These are phyloP conservation scores for Phaethornis superciliosus DNA, from an alignment of 2,113 vertebrate genomes.

Conservation along the genomic window DNA sequence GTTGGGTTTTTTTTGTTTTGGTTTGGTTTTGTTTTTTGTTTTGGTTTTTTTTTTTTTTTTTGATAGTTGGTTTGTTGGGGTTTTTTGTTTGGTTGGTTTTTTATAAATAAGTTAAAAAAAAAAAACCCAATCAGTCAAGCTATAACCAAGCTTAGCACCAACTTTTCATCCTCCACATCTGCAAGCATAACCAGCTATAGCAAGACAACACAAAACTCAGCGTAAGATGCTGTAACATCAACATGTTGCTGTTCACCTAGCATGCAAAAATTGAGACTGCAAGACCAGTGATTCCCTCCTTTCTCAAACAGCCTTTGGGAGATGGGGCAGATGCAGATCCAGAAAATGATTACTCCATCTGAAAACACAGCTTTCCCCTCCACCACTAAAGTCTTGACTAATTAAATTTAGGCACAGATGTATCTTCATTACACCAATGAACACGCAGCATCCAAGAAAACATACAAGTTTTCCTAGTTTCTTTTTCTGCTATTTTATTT, in stretches of 20 bases:
- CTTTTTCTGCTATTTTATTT: background rate
- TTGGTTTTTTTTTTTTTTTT: no score
- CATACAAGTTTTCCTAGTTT: background rate
- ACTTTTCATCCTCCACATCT: background rate
- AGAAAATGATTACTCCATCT: background rate
- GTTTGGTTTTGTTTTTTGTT: no score
- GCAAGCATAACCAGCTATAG: background rate
- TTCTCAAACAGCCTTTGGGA: background rate
- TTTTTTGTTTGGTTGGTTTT: no score
- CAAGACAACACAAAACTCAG: background rate
- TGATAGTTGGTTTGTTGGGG: no score
- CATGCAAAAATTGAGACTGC: background rate
- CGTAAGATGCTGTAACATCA: background rate
- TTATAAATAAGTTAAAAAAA: no score
- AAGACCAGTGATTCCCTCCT: background rate
- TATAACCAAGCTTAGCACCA: background rate
- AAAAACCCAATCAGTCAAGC: background rate
- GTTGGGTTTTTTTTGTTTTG: no score
- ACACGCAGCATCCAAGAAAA: background rate
- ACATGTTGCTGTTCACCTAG: background rate
- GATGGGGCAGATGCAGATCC: background rate
- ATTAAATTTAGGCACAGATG: background rate
- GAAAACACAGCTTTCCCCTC: background rate
- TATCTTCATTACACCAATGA: slow-evolving; percentile 2
- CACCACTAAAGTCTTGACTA: background rate